Evolutionary conservation across 2,113 vertebrate species (phyloP).

Genomic region (Siniperca knerii): DNA sequence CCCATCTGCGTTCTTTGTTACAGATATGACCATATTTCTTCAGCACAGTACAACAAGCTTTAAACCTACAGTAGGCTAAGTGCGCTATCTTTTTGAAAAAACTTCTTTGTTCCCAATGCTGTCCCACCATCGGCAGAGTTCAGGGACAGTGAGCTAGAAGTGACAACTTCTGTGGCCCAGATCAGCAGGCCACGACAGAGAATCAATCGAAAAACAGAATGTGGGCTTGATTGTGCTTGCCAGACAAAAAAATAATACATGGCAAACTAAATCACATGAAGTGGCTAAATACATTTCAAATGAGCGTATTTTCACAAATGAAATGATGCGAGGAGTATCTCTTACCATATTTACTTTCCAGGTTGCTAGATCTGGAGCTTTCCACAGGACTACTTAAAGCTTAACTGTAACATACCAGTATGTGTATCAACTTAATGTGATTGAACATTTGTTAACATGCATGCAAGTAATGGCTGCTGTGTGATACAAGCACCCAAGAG

Average conservation of each 20-base stretch:
- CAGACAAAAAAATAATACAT: slow-evolving; percentile 34
- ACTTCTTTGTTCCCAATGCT: slow-evolving; percentile 64
- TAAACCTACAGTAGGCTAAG: slow-evolving; percentile 26
- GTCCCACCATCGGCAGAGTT: slow-evolving; percentile 34
- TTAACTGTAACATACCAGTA: slow-evolving; percentile 33
- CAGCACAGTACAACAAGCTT: slow-evolving; percentile 34
- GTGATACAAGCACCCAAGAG: slow-evolving; percentile 7
- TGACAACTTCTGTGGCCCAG: slow-evolving; percentile 42
- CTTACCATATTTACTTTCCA: slow-evolving; percentile 9
- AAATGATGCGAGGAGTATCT: neutral
- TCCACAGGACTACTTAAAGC: slow-evolving; percentile 56
- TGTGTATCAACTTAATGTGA: slow-evolving; percentile 11
- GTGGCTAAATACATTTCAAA: slow-evolving; percentile 12
- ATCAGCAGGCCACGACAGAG: slow-evolving; percentile 52
- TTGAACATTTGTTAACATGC: slow-evolving; percentile 27
- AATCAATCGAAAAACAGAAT: neutral
- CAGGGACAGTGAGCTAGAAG: slow-evolving; percentile 40
- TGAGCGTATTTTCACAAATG: neutral
- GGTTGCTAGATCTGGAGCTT: slow-evolving; percentile 31
- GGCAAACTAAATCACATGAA: slow-evolving; percentile 45
- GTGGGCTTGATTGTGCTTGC: slow-evolving; percentile 46
- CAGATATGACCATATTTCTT: slow-evolving; percentile 37
- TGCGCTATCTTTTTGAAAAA: slow-evolving; percentile 20
- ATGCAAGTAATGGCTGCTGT: slow-evolving; percentile 42
- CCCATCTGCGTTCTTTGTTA: slow-evolving; percentile 16